These are phyloP conservation scores for Lysandra coridon DNA, from an alignment of 2,888 invertebrate genomes.

Conservation along the genomic window DNA sequence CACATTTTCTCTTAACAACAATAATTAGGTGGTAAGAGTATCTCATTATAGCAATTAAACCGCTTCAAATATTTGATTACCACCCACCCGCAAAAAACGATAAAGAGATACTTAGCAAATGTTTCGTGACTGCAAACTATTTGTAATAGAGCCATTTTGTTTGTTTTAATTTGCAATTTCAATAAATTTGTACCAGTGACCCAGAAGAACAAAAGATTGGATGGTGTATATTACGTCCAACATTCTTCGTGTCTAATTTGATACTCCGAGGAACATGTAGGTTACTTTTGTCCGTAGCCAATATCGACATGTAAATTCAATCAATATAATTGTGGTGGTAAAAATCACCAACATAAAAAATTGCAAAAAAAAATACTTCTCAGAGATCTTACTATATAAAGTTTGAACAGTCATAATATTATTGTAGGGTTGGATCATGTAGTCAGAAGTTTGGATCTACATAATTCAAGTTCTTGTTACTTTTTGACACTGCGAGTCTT, in stretches of 20 bases:
- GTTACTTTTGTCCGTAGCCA: background rate
- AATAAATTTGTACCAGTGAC: conserved; percentile 28
- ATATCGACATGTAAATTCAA: background rate
- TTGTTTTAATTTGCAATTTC: conserved; percentile 30
- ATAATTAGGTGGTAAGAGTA: conserved; percentile 20
- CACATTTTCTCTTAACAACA: conserved; percentile 9
- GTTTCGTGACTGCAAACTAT: conserved; percentile 9
- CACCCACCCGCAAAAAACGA: conserved; percentile 11
- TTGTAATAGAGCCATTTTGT: conserved; percentile 26
- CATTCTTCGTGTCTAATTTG: conserved; percentile 12
- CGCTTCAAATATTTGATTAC: conserved; percentile 30
- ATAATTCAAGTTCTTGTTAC: background rate
- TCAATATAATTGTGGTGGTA: background rate
- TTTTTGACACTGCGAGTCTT: background rate
- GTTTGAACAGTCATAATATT: background rate
- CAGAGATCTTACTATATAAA: background rate
- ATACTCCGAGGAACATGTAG: background rate
- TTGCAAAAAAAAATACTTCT: background rate
- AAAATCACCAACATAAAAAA: no score
- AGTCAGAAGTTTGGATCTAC: background rate
- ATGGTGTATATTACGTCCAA: conserved; percentile 14
- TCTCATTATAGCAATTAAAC: conserved; percentile 28
- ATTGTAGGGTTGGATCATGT: background rate
- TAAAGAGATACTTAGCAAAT: conserved; percentile 23
- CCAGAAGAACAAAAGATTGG: background rate